Evolutionary conservation across 2,797 vertebrate genomes (phyloP).

Genomic region (Denticeps clupeoides): DNA sequence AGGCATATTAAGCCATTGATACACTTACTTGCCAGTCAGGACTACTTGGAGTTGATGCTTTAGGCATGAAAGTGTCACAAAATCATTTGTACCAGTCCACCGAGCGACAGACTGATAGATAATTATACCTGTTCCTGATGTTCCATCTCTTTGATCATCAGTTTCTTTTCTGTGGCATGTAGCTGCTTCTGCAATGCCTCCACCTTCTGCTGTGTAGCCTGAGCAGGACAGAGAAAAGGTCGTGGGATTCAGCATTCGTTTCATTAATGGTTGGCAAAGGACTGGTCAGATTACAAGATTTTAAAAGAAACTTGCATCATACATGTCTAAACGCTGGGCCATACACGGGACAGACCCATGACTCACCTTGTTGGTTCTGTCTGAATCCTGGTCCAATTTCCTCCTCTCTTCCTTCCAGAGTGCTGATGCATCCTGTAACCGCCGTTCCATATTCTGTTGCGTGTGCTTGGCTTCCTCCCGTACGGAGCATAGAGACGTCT

Average conservation of each 20-base stretch:
- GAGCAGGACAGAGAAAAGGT: slow-evolving; percentile 27
- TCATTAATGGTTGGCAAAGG: too few species aligned
- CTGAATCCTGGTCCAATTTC: slow-evolving; percentile 56
- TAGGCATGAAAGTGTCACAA: too few species aligned
- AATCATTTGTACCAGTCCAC: too few species aligned
- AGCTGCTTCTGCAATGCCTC: slow-evolving; percentile 61
- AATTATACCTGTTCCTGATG: slow-evolving; percentile 75
- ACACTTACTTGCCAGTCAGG: too few species aligned
- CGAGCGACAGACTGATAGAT: not conserved
- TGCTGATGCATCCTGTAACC: slow-evolving; percentile 57
- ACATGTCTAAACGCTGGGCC: too few species aligned
- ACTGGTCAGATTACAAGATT: too few species aligned
- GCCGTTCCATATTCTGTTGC: slow-evolving; percentile 60
- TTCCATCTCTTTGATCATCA: slow-evolving; percentile 71
- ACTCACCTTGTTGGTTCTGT: slow-evolving; percentile 48
- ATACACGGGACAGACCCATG: too few species aligned
- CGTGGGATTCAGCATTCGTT: slow-evolving; percentile 11
- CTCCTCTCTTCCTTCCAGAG: slow-evolving; percentile 74
- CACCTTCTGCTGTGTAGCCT: slow-evolving; percentile 74
- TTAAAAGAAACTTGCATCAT: not conserved
- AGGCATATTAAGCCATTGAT: too few species aligned
- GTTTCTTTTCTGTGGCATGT: slow-evolving; percentile 60
- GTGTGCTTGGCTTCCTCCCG: slow-evolving; percentile 65
- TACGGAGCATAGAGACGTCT: slow-evolving; percentile 58
- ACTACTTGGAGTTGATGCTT: too few species aligned